These are phyloP conservation scores for Esox lucius DNA, from an alignment of 2,797 vertebrate genomes.

Conservation along the genomic window DNA sequence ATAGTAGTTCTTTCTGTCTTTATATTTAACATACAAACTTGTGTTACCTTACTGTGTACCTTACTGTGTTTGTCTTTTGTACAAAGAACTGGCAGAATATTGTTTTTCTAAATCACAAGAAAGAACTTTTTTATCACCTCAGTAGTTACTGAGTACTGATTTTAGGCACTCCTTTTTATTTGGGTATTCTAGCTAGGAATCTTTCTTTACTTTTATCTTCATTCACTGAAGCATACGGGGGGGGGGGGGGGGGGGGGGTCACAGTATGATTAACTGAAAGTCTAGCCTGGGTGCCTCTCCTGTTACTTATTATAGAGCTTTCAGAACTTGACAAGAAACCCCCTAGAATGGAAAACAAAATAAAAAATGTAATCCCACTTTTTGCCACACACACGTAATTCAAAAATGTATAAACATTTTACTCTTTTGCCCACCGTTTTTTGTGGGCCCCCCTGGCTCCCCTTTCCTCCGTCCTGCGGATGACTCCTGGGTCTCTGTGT, in stretches of 20 bases:
- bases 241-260: no score
- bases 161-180: not conserved
- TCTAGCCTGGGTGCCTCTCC: not conserved
- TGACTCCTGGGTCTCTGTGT: conserved; percentile 28
- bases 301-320: not conserved
- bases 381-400: conserved; percentile 61
- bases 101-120: not conserved
- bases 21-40: no score
- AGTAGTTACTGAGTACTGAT: not conserved
- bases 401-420: no score
- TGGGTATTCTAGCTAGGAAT: not conserved
- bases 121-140: not conserved
- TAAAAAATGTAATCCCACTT: not conserved
- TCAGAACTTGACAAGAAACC: not conserved
- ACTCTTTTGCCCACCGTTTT: conserved; percentile 19
- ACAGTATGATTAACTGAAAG: not conserved
- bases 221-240: not conserved
- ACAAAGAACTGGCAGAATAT: no score
- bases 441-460: conserved; percentile 31
- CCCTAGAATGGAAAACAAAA: not conserved
- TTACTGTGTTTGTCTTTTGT: no score
- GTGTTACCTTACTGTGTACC: no score
- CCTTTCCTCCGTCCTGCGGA: conserved; percentile 16
- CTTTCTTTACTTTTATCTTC: not conserved
- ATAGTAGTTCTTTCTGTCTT: no score